A percentile compares a stretch with the other conserved stretches of the same genome.
phyloP scores from a whole-genome alignment of 2,113 vertebrate species.

The Poicephalus gulielmi region DNA sequence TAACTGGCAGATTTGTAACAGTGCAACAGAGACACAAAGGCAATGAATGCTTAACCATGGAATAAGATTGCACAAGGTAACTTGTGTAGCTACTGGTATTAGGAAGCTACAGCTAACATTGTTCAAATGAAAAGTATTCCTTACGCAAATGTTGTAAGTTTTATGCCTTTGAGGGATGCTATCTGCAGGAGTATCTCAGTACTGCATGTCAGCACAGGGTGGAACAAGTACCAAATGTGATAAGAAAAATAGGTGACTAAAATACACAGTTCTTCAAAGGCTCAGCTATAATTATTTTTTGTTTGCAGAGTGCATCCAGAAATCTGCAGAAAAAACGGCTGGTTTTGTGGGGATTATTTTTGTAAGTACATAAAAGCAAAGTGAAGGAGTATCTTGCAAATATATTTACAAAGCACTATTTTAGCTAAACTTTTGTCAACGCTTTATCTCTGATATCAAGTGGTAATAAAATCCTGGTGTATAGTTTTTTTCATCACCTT shows the following conservation, averaged over 20 bases:
- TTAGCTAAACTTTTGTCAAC: slow-evolving; percentile 25
- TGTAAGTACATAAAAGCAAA: slow-evolving; percentile 9
- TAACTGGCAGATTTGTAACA: slow-evolving; percentile 75
- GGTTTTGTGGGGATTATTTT: slow-evolving; percentile 27
- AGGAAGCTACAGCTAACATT: background rate
- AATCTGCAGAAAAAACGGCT: slow-evolving; percentile 10
- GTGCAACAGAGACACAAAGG: slow-evolving; percentile 41
- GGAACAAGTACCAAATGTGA: background rate
- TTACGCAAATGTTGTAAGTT: background rate
- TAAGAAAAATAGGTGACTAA: background rate
- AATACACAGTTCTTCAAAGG: background rate
- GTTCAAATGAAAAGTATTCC: background rate
- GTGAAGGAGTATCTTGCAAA: slow-evolving; percentile 17
- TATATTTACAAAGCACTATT: slow-evolving; percentile 43
- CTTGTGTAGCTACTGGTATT: background rate
- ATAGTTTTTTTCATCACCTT: background rate
- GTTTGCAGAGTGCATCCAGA: background rate
- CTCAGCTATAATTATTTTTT: slow-evolving; percentile 40
- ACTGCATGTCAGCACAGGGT: background rate
- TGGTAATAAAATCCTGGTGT: background rate
- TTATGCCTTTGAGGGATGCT: slow-evolving; percentile 20
- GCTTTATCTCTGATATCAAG: background rate
- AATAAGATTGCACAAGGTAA: background rate
- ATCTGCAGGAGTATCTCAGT: background rate
- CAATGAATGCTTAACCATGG: background rate